Percentiles rank a stretch among this genome's conserved stretches.
These are phyloP conservation scores for Acestrorhynchus altus DNA, from an alignment of 2,797 vertebrate genomes.

Conservation along the genomic window DNA sequence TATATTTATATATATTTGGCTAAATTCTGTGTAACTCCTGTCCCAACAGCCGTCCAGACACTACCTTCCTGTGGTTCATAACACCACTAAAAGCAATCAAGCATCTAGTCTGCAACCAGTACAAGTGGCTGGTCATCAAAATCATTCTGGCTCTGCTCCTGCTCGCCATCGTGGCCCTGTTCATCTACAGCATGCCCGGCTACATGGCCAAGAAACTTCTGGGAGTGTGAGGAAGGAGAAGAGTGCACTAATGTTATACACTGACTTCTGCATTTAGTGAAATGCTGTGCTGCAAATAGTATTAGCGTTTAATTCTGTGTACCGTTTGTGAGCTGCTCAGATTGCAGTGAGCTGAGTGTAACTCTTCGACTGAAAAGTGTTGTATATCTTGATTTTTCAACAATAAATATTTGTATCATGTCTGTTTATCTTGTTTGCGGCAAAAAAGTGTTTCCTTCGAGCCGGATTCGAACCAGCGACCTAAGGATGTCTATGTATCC, in stretches of 20 bases:
- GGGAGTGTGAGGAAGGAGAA: conserved; percentile 75
- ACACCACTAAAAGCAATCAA: conserved; percentile 91
- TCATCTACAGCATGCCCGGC: conserved; percentile 95
- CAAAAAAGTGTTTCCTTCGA: conserved; percentile 31
- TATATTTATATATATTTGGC: too few species aligned
- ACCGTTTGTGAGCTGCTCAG: not conserved
- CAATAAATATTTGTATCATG: conserved; percentile 18
- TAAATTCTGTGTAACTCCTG: conserved; percentile 43
- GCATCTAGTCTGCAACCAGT: conserved; percentile 94
- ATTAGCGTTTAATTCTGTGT: not conserved
- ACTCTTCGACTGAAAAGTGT: not conserved
- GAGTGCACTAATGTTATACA: conserved; percentile 1
- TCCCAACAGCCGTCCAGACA: conserved; percentile 88
- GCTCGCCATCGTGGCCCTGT: conserved; percentile 88
- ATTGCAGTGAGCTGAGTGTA: conserved; percentile 13
- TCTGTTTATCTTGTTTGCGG: not conserved
- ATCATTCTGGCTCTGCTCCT: conserved; percentile 86
- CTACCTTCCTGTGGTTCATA: conserved; percentile 94
- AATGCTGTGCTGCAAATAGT: conserved; percentile 29
- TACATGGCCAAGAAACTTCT: conserved; percentile 98
- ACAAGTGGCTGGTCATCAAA: conserved; percentile 98
- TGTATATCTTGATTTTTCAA: conserved; percentile 5
- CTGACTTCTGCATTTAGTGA: conserved; percentile 10
- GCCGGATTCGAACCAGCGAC: conserved; percentile 58
- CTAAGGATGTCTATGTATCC: conserved; percentile 43